Percentiles rank a stretch among this genome's conserved stretches.
Evolutionary conservation across 2,888 invertebrate genomes (phyloP).

Genomic region (Tetheella fluctuosa): DNA sequence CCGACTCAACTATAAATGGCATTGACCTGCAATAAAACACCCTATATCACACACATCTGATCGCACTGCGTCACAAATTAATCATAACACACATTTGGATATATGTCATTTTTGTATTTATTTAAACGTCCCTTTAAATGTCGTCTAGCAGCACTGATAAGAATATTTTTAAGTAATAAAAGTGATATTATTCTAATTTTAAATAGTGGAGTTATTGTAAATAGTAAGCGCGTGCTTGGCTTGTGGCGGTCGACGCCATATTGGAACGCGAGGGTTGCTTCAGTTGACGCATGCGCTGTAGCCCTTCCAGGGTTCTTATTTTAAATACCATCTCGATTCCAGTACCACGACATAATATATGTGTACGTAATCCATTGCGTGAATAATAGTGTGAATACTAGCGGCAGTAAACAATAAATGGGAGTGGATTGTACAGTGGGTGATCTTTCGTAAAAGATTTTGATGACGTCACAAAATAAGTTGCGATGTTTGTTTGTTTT

Average conservation of each 20-base stretch:
- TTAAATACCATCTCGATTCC: constrained; percentile 49
- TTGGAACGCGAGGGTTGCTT: constrained; percentile 72
- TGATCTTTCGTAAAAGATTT: neutral
- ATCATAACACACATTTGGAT: constrained; percentile 25
- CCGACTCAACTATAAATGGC: constrained; percentile 43
- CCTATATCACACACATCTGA: constrained; percentile 57
- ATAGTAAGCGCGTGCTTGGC: constrained; percentile 73
- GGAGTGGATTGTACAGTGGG: constrained; percentile 18
- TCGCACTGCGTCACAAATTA: constrained; percentile 59
- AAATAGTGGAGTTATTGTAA: constrained; percentile 45
- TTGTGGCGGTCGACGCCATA: constrained; percentile 80
- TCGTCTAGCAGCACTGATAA: neutral
- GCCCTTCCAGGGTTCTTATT: constrained; percentile 56
- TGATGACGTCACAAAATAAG: neutral
- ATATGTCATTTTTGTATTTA: constrained; percentile 28
- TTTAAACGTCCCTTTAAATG: neutral
- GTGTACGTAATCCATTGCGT: constrained; percentile 34
- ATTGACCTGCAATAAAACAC: constrained; percentile 52
- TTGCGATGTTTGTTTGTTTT: neutral
- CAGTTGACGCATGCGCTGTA: constrained; percentile 70
- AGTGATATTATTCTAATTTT: constrained; percentile 14
- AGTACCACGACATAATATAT: constrained; percentile 35
- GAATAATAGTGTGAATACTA: constrained; percentile 14
- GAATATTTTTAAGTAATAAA: constrained; percentile 17
- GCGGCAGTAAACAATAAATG: constrained; percentile 14